These are phyloP conservation scores for Orthosia gracilis DNA, from an alignment of 2,888 invertebrate genomes.

Conservation along the genomic window DNA sequence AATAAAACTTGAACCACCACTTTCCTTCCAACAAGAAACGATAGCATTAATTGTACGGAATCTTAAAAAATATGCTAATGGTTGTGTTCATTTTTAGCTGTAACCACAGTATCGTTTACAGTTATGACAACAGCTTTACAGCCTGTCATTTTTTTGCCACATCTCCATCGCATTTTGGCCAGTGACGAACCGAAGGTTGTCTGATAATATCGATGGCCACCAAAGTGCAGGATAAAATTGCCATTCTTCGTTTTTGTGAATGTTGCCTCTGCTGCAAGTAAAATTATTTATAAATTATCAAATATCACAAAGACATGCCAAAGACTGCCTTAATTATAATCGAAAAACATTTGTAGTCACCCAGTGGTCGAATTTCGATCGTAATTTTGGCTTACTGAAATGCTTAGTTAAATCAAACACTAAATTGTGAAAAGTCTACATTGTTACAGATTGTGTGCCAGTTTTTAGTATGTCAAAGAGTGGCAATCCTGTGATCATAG, in stretches of 20 bases:
- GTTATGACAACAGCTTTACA: conserved; percentile 17
- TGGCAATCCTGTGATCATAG: conserved; percentile 32
- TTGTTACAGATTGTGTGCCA: conserved; percentile 14
- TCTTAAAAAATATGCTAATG: conserved; percentile 3
- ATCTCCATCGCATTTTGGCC: conserved; percentile 23
- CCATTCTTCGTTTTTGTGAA: conserved; percentile 24
- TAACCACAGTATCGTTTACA: neutral
- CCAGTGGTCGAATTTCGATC: neutral
- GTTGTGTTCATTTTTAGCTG: conserved; percentile 20
- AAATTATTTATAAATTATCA: neutral
- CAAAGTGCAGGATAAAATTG: conserved; percentile 9
- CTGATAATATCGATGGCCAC: conserved; percentile 20
- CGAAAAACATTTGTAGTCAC: neutral
- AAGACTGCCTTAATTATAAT: neutral
- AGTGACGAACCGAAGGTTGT: neutral
- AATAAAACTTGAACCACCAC: too few species aligned
- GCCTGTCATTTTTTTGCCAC: conserved; percentile 8
- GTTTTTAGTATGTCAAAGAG: conserved; percentile 28
- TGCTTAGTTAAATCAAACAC: neutral
- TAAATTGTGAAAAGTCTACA: too few species aligned
- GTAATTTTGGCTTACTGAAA: neutral
- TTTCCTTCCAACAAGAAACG: too few species aligned
- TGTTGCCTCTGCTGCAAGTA: neutral
- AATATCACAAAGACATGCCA: neutral
- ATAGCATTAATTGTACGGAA: too few species aligned